Base-by-base conservation (phyloP, 2,888 invertebrate species). In the Cheilosia pagana region DNA sequence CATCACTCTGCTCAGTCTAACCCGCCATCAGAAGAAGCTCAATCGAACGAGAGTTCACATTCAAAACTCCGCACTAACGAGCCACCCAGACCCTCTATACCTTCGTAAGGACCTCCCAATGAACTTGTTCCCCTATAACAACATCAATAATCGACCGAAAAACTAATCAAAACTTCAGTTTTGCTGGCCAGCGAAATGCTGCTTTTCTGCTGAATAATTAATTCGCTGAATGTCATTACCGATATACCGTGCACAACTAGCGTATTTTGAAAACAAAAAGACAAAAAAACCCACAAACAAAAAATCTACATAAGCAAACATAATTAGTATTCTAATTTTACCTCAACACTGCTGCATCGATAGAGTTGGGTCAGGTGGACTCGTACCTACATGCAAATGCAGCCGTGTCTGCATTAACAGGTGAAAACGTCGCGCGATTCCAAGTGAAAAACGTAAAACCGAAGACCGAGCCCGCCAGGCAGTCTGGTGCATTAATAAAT, bases 401-500 rank as follows among this genome's bases (percentile, higher is more conserved):
- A 79, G 59, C 39, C 45, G 45, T 74, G 52, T 68, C 78, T 78
- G 75, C 79, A 85, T 57, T 85, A 85, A 85, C 81, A 85, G 85
- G 81, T 85, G 75, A 85, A 71, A 76, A 75, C 16, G 55, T 71
- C 48, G 59, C 82, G 72, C 50, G 39, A 71, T 52, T 52, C 35
- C 25, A 57, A 28, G 57, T 19, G 14, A 55, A 59, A 28, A 57
- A 48, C 23, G n/a, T 19, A 16, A 50, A 53, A 43, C 50, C 50
- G 50, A 75, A 65, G 63, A 6, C 43, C 35, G 25, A 21, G 53
- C 65, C 57, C 81, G 81, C 70, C 81, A 85, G 79, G 45, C 70
- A 62, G 81, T 81, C 85, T 85, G 85, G 62, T 85, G 81, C 85
- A 85, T 85, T 76, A 67, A 85, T 85, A 81, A 85, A 85, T 85